Conservation (phyloP, 1,140 invertebrate species). For the Liolophura sinensis region DNA sequence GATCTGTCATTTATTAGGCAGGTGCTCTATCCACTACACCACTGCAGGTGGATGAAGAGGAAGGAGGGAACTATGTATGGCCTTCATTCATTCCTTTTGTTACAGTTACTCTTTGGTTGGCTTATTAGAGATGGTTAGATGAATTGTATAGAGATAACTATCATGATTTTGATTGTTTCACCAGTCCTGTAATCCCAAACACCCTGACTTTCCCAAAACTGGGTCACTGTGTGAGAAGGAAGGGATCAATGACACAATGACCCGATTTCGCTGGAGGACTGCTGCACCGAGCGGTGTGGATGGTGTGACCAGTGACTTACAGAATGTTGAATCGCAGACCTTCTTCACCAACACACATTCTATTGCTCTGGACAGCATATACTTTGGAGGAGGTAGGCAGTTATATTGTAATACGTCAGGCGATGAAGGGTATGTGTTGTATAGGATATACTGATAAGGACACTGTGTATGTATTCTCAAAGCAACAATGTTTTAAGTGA, state of each 20-base stretch:
- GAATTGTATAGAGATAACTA: not conserved
- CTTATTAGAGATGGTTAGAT: too few species aligned
- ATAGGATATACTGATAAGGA: too few species aligned
- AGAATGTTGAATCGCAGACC: slow-evolving; percentile 51
- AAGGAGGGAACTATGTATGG: too few species aligned
- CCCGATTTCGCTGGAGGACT: slow-evolving; percentile 55
- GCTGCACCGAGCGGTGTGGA: slow-evolving; percentile 44
- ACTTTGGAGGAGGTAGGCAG: slow-evolving; percentile 52
- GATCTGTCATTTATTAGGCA: too few species aligned
- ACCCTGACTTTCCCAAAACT: slow-evolving; percentile 55
- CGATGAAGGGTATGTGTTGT: too few species aligned
- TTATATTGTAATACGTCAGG: too few species aligned
- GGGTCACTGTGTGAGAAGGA: slow-evolving; percentile 42
- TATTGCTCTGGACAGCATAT: slow-evolving; percentile 58
- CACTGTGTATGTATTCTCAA: too few species aligned
- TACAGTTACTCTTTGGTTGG: not conserved
- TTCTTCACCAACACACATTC: slow-evolving; percentile 54
- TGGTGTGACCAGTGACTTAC: slow-evolving; percentile 44
- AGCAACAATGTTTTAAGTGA: too few species aligned
- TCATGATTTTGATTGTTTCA: slow-evolving; percentile 14
- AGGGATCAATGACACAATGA: slow-evolving; percentile 55
- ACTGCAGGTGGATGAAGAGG: too few species aligned
- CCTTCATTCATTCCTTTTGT: not conserved
- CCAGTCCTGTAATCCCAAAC: slow-evolving; percentile 56
- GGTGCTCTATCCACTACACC: too few species aligned